phyloP scores from a whole-genome alignment of 2,797 vertebrate species.

The Premnoplex brunnescens region DNA sequence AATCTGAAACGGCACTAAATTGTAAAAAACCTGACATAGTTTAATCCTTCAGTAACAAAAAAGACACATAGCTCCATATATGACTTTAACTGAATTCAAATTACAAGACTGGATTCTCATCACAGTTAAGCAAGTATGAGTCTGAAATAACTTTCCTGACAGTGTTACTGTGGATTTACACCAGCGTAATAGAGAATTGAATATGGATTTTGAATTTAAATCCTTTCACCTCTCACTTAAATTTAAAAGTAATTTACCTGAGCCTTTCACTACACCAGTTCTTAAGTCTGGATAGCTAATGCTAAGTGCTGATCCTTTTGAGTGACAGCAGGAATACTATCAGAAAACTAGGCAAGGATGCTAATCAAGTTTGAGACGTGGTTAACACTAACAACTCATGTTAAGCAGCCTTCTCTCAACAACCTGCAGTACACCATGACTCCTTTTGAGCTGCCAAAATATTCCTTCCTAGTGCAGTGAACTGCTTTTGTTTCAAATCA shows the following conservation, averaged over 20 bases:
- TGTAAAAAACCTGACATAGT: not conserved
- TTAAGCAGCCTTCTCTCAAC: not conserved
- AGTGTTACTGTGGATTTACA: not conserved
- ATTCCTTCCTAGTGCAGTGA: not conserved
- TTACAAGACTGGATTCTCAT: not conserved
- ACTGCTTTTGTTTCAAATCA: not conserved
- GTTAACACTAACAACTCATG: not conserved
- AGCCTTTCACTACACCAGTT: not conserved
- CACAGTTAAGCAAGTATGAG: not conserved
- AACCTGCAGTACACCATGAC: not conserved
- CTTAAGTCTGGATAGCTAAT: not conserved
- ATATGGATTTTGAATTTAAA: slow-evolving; percentile 13
- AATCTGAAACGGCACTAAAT: not conserved
- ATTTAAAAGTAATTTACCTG: not conserved
- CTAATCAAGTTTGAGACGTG: not conserved
- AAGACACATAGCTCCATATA: not conserved
- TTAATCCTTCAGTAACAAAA: not conserved
- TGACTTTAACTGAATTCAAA: not conserved
- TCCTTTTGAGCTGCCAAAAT: not conserved
- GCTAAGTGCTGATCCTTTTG: not conserved
- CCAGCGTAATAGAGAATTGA: not conserved
- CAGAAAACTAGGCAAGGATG: not conserved
- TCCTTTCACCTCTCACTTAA: not conserved
- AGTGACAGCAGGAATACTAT: not conserved
- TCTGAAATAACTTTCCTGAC: slow-evolving; percentile 5